Conservation (phyloP, 2,113 vertebrate species). For the Phoenicopterus ruber region DNA sequence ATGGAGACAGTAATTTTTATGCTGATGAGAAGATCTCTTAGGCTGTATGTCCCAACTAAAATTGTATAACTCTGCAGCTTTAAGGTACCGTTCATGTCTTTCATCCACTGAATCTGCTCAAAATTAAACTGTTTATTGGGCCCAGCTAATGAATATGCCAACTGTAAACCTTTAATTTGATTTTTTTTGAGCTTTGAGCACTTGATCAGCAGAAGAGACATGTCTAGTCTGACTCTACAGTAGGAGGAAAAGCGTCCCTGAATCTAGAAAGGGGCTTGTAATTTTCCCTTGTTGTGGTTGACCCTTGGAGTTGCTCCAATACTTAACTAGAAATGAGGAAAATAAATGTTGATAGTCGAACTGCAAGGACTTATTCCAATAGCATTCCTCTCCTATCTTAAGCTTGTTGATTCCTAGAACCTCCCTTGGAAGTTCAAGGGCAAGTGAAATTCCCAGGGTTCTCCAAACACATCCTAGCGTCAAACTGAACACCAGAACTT, state of each 20-base stretch:
- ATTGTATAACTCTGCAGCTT: not conserved
- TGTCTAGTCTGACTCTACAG: not conserved
- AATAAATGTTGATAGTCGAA: not conserved
- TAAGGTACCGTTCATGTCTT: not conserved
- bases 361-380: not conserved
- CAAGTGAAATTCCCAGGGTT: not conserved
- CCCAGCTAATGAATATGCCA: not conserved
- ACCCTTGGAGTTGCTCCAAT: not conserved
- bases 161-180: not conserved
- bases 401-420: not conserved
- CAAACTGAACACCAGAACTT: not conserved
- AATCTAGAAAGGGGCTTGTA: not conserved
- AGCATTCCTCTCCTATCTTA: not conserved
- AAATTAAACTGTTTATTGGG: not conserved
- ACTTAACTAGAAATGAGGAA: not conserved
- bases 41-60: not conserved
- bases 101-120: not conserved
- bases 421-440: not conserved
- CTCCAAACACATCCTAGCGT: not conserved
- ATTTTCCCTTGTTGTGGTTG: not conserved
- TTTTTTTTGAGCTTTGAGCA: not conserved
- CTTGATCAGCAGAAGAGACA: not conserved
- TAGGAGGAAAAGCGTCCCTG: not conserved
- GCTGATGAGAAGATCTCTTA: not conserved
- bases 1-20: not conserved